Base-by-base conservation (phyloP, 2,113 vertebrate genomes). In the Microcebus jonahi region DNA sequence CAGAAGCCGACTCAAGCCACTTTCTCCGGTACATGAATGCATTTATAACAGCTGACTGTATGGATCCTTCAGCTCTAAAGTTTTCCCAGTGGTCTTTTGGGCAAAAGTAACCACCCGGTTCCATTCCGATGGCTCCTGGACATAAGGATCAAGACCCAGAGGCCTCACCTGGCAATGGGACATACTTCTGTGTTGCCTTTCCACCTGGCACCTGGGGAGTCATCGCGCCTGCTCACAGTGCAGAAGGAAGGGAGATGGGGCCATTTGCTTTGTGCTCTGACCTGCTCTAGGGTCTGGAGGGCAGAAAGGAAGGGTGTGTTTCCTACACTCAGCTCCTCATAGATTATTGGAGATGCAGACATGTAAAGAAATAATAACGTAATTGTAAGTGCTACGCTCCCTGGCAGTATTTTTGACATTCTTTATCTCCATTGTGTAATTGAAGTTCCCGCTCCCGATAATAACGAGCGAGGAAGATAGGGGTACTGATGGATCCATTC, bases 91-190 rank as follows among this genome's bases (percentile, higher is more conserved):
- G 17, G 50, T 45, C 55, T 31, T 48, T 12, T 27, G 86, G 63
- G 50, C 15, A 77, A 45, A 67, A 8, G 5, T 21, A 7, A 36
- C 20, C 59, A 27, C 59, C 25, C 71, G 0, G 6, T 8, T 88
- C 8, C 5, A 0, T 8, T 39, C 15, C 4, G 34, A 29, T 2
- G 1, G 3, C 42, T 13, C 27, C 55, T 6, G 1, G 36, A 42
- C 10, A 3, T 11, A n/a, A 86, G 79, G 67, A 12, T 75, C 42
- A 1, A 39, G 5, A 25, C 0, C 1, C 34, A 8, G 12, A 0
- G 3, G 57, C 12, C 23, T 29, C 77, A 31, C 8, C 50, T 36
- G 59, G 25, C 48, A 0, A 6, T 21, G 5, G 36, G 34, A 4
- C 21, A 0, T 0, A 36, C 18, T n/a, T 34, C 48, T 71, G 75